Evolutionary conservation across 1,140 invertebrate species (phyloP), one percentile per base, ranked within the genome.

Genomic region (Acromyrmex heyeri): DNA sequence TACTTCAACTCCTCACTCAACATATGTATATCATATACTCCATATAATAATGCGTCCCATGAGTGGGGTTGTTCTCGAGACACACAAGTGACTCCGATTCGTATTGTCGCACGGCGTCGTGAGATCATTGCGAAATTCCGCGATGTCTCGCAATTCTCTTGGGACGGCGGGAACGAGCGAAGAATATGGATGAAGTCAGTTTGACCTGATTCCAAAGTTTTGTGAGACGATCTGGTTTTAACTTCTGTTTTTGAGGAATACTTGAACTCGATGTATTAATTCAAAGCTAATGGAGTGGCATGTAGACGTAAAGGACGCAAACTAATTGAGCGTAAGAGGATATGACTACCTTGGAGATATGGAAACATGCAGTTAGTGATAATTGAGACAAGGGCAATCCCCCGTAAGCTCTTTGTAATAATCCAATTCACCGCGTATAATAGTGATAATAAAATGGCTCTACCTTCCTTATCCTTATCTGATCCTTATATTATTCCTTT

Each of bases 211-310:
- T 86, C 44, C 24, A 44, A 86, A 86, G 76, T 86, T 86, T 81
- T 53, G 38, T 12, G 76, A 34, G n/a, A 50, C n/a, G 62, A 34
- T 30, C 10, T 34, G 24, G n/a, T 34, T 79, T 65, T 50, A 79
- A 69, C 50, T 86, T 86, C 24, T 62, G 50, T 61, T 86, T 86
- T 67, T 81, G 64, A 86, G 59, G 85, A 81, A 86, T 67, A 61
- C 53, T 81, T 69, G 76, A 81, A 69, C 64, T 53, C 18, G 76
- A 34, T 57, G 55, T 76, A 61, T 62, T 76, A 76, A 81, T 81
- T 81, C 65, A 65, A 78, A 65, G 30, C 34, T 81, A 57, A 81
- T 70, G 65, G 65, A 57, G 50, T 48, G 59, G 75, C 38, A 78
- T 24, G 38, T 48, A 38, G 14, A 48, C 12, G 24, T 78, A 38